phyloP scores from a whole-genome alignment of 2,113 vertebrate species.

The Hippolais icterina region DNA sequence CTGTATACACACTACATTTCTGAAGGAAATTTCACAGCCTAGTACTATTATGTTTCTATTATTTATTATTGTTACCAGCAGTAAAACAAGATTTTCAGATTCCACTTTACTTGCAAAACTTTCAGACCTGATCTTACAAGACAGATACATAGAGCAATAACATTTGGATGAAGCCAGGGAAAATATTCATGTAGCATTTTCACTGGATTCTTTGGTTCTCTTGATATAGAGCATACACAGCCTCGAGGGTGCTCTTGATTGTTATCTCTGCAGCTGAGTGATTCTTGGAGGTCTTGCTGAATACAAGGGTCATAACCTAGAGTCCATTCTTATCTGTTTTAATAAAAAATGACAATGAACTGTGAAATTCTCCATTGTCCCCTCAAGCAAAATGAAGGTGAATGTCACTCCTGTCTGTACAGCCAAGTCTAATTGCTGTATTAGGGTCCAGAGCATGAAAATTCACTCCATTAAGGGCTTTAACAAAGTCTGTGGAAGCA shows the following conservation, averaged over 20 bases:
- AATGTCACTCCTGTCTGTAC: not conserved
- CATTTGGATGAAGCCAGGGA: not conserved
- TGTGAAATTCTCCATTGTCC: slow-evolving; percentile 47
- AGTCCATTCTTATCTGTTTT: slow-evolving; percentile 72
- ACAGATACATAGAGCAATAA: slow-evolving; percentile 10
- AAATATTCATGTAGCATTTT: slow-evolving; percentile 24
- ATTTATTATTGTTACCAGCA: not conserved
- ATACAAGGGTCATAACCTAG: slow-evolving; percentile 73
- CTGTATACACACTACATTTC: not conserved
- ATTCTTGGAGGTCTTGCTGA: slow-evolving; percentile 71
- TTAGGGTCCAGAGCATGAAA: not conserved
- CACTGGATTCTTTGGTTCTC: not conserved
- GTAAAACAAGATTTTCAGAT: not conserved
- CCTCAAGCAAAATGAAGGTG: slow-evolving; percentile 44
- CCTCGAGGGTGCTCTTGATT: slow-evolving; percentile 58
- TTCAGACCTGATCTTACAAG: slow-evolving; percentile 9
- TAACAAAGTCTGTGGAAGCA: not conserved
- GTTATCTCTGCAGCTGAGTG: slow-evolving; percentile 69
- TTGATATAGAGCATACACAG: slow-evolving; percentile 10
- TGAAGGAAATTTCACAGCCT: not conserved
- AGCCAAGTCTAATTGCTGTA: slow-evolving; percentile 20
- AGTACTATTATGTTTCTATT: not conserved
- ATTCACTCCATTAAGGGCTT: not conserved
- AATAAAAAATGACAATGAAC: slow-evolving; percentile 76
- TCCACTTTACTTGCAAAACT: not conserved